A percentile compares a stretch with the other conserved stretches of the same genome.
Conservation (phyloP, 2,888 invertebrate species). For the Bugulina stolonifera region DNA sequence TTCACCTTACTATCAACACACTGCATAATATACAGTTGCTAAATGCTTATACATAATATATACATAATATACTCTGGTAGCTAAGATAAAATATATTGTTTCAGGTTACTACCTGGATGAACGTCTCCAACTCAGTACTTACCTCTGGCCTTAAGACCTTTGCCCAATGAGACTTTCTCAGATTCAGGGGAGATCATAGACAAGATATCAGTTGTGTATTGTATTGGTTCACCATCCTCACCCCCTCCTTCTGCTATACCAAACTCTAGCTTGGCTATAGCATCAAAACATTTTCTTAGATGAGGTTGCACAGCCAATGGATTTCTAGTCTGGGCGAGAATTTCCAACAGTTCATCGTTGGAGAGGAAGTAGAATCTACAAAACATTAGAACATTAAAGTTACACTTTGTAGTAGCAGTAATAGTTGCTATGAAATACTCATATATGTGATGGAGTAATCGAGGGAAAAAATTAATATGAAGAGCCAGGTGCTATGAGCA, state of each 20-base stretch:
- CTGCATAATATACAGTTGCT: too few species aligned
- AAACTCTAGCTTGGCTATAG: constrained; percentile 53
- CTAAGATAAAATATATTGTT: too few species aligned
- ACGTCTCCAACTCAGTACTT: too few species aligned
- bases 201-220: constrained; percentile 70
- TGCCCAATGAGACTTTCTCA: constrained; percentile 71
- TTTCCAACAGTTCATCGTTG: constrained; percentile 81
- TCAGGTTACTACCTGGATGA: too few species aligned
- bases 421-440: too few species aligned
- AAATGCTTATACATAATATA: too few species aligned
- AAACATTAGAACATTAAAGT: not conserved
- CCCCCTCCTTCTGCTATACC: constrained; percentile 35
- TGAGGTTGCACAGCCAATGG: constrained; percentile 81
- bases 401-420: too few species aligned
- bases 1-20: too few species aligned
- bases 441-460: too few species aligned
- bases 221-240: constrained; percentile 37
- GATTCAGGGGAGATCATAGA: constrained; percentile 86
- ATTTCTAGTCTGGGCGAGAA: constrained; percentile 81
- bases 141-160: constrained; percentile 50
- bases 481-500: too few species aligned
- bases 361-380: constrained; percentile 77
- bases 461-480: too few species aligned
- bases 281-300: constrained; percentile 74
- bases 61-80: too few species aligned